These are phyloP conservation scores for Andrena haemorrhoa DNA, from an alignment of 2,888 invertebrate genomes.

Conservation along the genomic window DNA sequence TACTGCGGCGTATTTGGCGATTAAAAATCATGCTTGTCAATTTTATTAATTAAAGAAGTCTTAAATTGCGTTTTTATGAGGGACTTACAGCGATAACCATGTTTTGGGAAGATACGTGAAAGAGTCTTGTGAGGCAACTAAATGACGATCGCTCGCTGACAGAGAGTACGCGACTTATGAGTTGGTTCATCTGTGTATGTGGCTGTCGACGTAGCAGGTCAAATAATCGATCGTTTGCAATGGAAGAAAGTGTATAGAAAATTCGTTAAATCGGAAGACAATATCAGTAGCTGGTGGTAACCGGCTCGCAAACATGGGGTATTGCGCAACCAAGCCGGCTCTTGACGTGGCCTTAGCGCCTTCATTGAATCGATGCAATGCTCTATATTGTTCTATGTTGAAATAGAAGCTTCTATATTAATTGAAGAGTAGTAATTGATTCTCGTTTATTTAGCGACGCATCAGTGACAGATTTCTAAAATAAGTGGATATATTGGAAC, in stretches of 20 bases:
- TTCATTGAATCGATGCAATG: too few relatives aligned
- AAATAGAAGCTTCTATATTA: too few relatives aligned
- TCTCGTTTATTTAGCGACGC: too few relatives aligned
- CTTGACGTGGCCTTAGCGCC: too few relatives aligned
- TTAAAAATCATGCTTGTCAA: not conserved
- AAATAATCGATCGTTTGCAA: constrained; percentile 10
- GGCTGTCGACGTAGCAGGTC: constrained; percentile 11
- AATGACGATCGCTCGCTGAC: constrained; percentile 69
- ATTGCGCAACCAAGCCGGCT: constrained; percentile 46
- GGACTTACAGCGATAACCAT: constrained; percentile 83
- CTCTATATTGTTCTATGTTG: too few relatives aligned
- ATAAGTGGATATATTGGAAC: too few relatives aligned
- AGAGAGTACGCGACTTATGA: constrained; percentile 74
- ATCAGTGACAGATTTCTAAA: too few relatives aligned
- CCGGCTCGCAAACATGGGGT: not conserved
- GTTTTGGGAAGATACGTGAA: constrained; percentile 77
- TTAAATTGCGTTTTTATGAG: not conserved
- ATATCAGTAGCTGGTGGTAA: not conserved
- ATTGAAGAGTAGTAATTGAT: too few relatives aligned
- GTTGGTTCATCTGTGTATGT: constrained; percentile 74
- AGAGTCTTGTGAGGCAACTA: constrained; percentile 69
- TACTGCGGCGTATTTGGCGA: not conserved
- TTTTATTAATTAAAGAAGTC: not conserved
- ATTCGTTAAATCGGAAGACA: not conserved
- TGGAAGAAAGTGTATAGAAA: not conserved